A percentile compares a stretch with the other conserved stretches of the same genome.
These are phyloP conservation scores for Cotesia typhae DNA, from an alignment of 1,140 invertebrate species.

Conservation along the genomic window DNA sequence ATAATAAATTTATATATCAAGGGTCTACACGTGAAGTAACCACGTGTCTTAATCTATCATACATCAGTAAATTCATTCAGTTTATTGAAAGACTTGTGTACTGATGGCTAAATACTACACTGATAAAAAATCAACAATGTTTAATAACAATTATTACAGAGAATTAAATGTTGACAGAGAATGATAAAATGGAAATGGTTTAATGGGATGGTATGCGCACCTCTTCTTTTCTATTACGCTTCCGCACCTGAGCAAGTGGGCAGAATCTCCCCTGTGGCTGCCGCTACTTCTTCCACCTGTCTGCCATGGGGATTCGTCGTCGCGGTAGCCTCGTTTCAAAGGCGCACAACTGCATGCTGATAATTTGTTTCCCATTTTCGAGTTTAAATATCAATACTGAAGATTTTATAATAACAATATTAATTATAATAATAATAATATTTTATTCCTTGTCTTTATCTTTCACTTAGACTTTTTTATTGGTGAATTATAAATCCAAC, in stretches of 20 bases:
- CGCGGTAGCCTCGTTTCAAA: constrained; percentile 91
- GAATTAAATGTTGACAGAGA: constrained; percentile 31
- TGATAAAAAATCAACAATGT: neutral
- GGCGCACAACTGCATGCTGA: constrained; percentile 90
- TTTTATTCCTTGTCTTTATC: constrained; percentile 33
- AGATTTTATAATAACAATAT: too few species aligned
- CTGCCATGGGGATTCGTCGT: constrained; percentile 93
- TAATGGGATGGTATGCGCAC: constrained; percentile 65
- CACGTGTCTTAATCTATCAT: neutral
- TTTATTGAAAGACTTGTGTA: constrained; percentile 4
- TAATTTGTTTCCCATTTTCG: constrained; percentile 92
- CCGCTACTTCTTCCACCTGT: constrained; percentile 61
- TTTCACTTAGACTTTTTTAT: constrained; percentile 37
- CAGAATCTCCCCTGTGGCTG: constrained; percentile 80
- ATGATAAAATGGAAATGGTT: constrained; percentile 52
- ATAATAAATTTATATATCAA: neutral
- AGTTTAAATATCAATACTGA: constrained; percentile 25
- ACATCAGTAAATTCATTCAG: constrained; percentile 3
- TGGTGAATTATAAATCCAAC: neutral
- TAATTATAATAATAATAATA: neutral
- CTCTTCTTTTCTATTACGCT: constrained; percentile 67
- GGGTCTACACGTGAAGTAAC: neutral
- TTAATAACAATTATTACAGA: constrained; percentile 5
- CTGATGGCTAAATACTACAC: too few species aligned
- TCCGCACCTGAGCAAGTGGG: constrained; percentile 89